Conservation (phyloP, 2,797 vertebrate genomes). For the Bucorvus abyssinicus region DNA sequence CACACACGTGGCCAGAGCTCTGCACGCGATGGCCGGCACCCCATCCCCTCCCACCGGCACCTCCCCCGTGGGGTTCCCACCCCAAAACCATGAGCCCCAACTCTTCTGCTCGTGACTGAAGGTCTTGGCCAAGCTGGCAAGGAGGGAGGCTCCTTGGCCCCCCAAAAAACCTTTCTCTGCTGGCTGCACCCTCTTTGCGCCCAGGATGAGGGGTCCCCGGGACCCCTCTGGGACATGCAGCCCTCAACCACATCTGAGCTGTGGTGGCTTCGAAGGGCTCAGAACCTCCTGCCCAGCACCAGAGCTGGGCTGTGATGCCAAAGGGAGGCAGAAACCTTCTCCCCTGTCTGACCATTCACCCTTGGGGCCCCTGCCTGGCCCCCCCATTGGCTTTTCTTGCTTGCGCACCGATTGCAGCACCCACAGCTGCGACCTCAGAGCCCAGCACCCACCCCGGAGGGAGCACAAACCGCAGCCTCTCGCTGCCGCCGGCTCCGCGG, state of each 20-base stretch:
- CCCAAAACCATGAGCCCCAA: not conserved
- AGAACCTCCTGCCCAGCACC: not conserved
- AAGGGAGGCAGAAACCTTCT: not conserved
- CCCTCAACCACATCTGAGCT: not conserved
- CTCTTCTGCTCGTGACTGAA: not conserved
- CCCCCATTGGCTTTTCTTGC: not conserved
- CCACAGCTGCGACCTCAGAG: not conserved
- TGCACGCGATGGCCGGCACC: not conserved
- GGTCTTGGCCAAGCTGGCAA: fast-evolving
- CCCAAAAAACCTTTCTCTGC: not conserved
- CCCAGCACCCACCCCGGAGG: not conserved
- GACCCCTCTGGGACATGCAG: fast-evolving
- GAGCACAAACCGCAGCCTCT: not conserved
- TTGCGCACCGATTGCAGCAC: not conserved
- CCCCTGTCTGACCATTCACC: too few relatives aligned
- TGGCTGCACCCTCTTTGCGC: not conserved
- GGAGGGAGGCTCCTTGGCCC: fast-evolving
- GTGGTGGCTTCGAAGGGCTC: not conserved
- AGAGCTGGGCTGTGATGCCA: not conserved
- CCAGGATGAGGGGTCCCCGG: not conserved
- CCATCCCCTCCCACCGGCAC: not conserved
- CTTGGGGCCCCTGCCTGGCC: not conserved
- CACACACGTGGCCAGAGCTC: not conserved
- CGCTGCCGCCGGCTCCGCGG: fast-evolving
- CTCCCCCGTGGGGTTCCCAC: not conserved